Conservation (phyloP, 1,140 invertebrate species). For the Planococcus citri region DNA sequence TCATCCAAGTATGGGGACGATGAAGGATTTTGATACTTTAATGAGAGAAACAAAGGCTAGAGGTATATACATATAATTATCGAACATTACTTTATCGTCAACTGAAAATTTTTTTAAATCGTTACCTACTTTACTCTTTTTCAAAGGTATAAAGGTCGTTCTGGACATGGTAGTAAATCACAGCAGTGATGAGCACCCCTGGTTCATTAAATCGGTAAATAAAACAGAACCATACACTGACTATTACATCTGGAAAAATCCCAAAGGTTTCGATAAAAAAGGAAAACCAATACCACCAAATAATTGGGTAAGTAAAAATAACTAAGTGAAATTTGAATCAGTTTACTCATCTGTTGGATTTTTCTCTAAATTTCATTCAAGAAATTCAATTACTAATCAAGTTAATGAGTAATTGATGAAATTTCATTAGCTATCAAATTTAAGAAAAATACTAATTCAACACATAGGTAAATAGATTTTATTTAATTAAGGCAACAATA, state of each 20-base stretch:
- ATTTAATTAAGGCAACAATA: too few species aligned
- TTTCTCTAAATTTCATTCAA: too few species aligned
- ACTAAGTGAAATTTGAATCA: not conserved
- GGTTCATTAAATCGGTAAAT: slow-evolving; percentile 54
- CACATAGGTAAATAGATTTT: too few species aligned
- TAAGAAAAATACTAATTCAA: too few species aligned
- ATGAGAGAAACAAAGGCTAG: slow-evolving; percentile 42
- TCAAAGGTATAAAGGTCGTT: slow-evolving; percentile 55
- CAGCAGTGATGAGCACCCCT: slow-evolving; percentile 58
- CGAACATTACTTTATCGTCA: not conserved
- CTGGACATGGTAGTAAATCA: slow-evolving; percentile 79
- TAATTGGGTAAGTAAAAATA: slow-evolving; percentile 39
- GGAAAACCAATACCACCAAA: slow-evolving; percentile 35
- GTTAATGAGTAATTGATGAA: not conserved
- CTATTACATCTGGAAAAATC: slow-evolving; percentile 60
- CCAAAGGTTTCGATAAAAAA: slow-evolving; percentile 36
- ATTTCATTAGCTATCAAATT: too few species aligned
- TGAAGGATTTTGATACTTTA: slow-evolving; percentile 55
- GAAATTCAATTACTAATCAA: too few species aligned
- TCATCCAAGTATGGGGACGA: slow-evolving; percentile 53
- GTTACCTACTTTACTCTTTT: too few species aligned
- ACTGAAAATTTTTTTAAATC: not conserved
- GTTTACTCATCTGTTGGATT: too few species aligned
- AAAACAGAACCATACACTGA: slow-evolving; percentile 46
- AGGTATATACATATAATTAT: slow-evolving; percentile 28